Conservation (phyloP, 2,888 invertebrate genomes). For the Crepidodera aurea region DNA sequence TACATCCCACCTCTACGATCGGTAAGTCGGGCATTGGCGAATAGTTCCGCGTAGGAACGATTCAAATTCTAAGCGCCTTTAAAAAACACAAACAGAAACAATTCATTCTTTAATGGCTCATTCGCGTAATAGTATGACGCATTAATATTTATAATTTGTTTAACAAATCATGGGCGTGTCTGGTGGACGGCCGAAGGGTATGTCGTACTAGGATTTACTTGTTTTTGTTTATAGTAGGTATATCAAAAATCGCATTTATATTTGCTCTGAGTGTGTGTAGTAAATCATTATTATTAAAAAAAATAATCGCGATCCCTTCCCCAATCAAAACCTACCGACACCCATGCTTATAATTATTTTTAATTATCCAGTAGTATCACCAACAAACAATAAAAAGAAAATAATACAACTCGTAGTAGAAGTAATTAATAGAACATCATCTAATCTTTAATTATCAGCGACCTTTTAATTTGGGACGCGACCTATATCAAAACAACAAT, state of each 20-base stretch:
- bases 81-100: constrained; percentile 35
- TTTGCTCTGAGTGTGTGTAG: no score
- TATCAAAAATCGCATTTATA: no score
- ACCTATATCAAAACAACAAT: constrained; percentile 9
- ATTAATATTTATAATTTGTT: constrained; percentile 19
- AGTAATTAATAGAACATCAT: not conserved
- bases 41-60: constrained; percentile 39
- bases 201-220: no score
- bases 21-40: constrained; percentile 35
- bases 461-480: constrained; percentile 7
- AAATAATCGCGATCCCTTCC: no score
- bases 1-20: constrained; percentile 8
- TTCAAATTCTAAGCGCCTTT: constrained; percentile 27
- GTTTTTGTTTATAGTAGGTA: no score
- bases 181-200: not conserved
- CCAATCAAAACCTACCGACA: no score
- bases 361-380: no score
- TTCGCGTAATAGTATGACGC: constrained; percentile 16
- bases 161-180: not conserved
- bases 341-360: no score
- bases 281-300: no score
- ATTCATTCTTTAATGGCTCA: constrained; percentile 16
- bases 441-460: not conserved
- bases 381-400: no score
- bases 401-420: no score